Conservation (phyloP, 2,797 vertebrate species). For the Adelosebastes latens region DNA sequence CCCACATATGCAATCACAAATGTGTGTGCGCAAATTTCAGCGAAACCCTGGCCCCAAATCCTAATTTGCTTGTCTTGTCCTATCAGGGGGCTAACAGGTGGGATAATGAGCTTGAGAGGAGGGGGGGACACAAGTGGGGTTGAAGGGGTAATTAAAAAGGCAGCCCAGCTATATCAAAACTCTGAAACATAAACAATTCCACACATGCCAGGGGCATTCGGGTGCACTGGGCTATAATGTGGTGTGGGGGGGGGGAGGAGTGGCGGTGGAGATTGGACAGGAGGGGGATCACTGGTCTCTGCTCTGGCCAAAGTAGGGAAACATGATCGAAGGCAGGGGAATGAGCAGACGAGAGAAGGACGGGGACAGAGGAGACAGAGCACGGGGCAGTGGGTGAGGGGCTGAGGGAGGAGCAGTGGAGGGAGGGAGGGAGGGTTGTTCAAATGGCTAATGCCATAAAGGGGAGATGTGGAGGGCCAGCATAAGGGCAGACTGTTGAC, state of each 20-base stretch:
- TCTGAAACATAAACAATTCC: slow-evolving; percentile 76
- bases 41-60: slow-evolving; percentile 15
- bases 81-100: slow-evolving; percentile 72
- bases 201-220: slow-evolving; percentile 56
- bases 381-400: slow-evolving; percentile 42
- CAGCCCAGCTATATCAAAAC: slow-evolving; percentile 62
- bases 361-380: slow-evolving; percentile 51
- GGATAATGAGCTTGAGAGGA: slow-evolving; percentile 35
- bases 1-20: slow-evolving; percentile 6
- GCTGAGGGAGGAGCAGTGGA: slow-evolving; percentile 8
- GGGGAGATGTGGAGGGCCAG: slow-evolving; percentile 59
- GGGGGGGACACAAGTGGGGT: not conserved
- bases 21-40: slow-evolving; percentile 16
- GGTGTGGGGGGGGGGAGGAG: not conserved
- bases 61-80: slow-evolving; percentile 37
- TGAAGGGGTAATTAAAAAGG: slow-evolving; percentile 65
- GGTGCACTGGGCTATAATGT: slow-evolving; percentile 33
- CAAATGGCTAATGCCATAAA: slow-evolving; percentile 68
- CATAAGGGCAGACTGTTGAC: slow-evolving; percentile 66
- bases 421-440: slow-evolving; percentile 40
- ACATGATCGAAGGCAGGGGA: slow-evolving; percentile 66
- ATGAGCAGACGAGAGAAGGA: slow-evolving; percentile 58
- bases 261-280: not conserved
- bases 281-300: slow-evolving; percentile 13
- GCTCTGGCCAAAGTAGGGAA: slow-evolving; percentile 58